Evolutionary conservation across 2,113 vertebrate genomes (phyloP), one percentile per base, ranked within the genome.

Genomic region (Cheirogaleus medius): DNA sequence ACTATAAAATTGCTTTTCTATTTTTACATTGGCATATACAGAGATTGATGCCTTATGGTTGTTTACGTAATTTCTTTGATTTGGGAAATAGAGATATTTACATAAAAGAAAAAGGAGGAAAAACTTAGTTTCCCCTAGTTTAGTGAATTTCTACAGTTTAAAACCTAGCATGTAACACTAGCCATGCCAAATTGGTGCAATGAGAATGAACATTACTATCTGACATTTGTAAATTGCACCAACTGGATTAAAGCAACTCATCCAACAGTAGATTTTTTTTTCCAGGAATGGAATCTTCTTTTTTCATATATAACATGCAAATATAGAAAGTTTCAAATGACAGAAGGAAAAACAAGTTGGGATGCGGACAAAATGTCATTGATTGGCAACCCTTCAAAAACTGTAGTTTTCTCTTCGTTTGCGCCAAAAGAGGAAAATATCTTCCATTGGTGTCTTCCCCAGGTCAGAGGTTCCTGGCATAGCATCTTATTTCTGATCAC

Each of bases 171-270:
- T 76, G 32, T 63, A 93, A 85, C 3, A 5, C 54, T 15, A 88
- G 39, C 34, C 1, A 27, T 8, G n/a, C 0, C 49, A 58, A 87
- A 49, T 77, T 54, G 15, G 64, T 52, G 1, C 56, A 39, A 85
- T 80, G 21, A 32, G 80, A 84, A 76, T 63, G 69, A 83, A 73
- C 83, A 17, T 82, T 60, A 78, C 21, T 87, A 44, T 49, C 91
- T 52, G 74, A 60, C 39, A n/a, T n/a, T 92, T 97, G 94, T 97
- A 88, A 47, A 44, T 94, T 49, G 60, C 81, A 95, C n/a, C 47
- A 80, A 68, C 4, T 13, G 2, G 14, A 95, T 74, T 91, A 94
- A 91, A 97, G 18, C 44, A 85, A 9, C 76, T 97, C 49, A 91
- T 77, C 56, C 64, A 54, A 58, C 73, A 68, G 78, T 83, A 76